phyloP scores from a whole-genome alignment of 2,113 vertebrate genomes.

The Paramisgurnus dabryanus region DNA sequence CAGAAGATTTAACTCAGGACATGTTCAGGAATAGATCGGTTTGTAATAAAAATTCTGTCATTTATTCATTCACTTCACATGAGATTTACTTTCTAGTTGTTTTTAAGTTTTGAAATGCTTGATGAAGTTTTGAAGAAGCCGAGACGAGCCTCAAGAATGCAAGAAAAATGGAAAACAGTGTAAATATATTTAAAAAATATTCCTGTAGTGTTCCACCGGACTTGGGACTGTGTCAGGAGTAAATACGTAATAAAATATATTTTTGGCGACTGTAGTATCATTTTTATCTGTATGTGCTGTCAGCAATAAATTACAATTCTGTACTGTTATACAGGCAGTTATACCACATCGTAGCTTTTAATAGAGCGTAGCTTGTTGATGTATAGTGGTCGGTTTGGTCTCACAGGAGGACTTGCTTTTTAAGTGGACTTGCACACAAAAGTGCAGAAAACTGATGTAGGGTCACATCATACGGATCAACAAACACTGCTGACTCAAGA shows the following conservation, averaged over 20 bases:
- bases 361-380: slow-evolving; percentile 23
- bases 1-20: slow-evolving; percentile 9
- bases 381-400: not conserved
- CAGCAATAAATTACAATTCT: slow-evolving; percentile 1
- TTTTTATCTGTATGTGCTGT: not conserved
- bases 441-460: slow-evolving; percentile 37
- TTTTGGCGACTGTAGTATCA: too few species aligned
- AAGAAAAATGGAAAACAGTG: too few species aligned
- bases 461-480: slow-evolving; percentile 21
- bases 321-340: slow-evolving; percentile 10
- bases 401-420: slow-evolving; percentile 2
- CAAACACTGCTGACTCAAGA: slow-evolving; percentile 43
- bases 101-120: too few species aligned
- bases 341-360: slow-evolving; percentile 27
- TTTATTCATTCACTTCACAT: not conserved
- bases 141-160: too few species aligned
- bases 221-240: too few species aligned
- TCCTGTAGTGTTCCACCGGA: too few species aligned
- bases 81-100: too few species aligned
- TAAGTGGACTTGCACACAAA: slow-evolving; percentile 33
- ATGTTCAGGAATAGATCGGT: not conserved
- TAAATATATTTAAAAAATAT: too few species aligned
- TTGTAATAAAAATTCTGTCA: not conserved
- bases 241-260: too few species aligned
- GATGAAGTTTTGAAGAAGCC: too few species aligned